Percentiles rank a stretch among this genome's conserved stretches.
Conservation (phyloP, 2,113 vertebrate species). For the Neodontobutis hainanensis region DNA sequence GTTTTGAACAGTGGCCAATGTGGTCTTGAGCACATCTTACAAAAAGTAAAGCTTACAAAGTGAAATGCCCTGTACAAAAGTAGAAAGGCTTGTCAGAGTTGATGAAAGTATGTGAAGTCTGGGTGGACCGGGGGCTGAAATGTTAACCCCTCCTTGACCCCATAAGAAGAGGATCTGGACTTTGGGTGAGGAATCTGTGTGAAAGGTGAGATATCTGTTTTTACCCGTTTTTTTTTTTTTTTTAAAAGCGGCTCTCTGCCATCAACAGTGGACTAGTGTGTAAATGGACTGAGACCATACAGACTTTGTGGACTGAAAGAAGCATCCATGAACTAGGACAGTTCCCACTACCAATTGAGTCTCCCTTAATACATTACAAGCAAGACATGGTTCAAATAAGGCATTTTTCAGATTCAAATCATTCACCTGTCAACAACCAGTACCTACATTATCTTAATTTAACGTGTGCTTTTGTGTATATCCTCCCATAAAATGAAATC, state of each 20-base stretch:
- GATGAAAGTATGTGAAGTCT: conserved; percentile 61
- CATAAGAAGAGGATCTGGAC: conserved; percentile 74
- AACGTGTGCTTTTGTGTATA: too few species aligned
- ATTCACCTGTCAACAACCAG: too few species aligned
- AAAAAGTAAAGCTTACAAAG: neutral
- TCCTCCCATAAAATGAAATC: too few species aligned
- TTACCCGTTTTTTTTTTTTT: conserved; percentile 32
- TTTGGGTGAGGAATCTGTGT: conserved; percentile 78
- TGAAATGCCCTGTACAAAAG: conserved; percentile 11
- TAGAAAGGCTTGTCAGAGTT: conserved; percentile 25
- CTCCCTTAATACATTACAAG: neutral
- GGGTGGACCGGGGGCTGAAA: conserved; percentile 53
- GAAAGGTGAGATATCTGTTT: conserved; percentile 73
- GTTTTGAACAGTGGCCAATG: neutral
- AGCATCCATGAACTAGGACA: neutral
- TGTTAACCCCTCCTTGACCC: conserved; percentile 77
- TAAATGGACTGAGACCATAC: conserved; percentile 39
- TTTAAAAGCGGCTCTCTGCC: conserved; percentile 41
- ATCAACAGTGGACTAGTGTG: neutral
- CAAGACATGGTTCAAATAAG: too few species aligned
- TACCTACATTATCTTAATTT: too few species aligned
- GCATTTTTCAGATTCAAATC: too few species aligned
- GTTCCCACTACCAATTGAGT: conserved; percentile 27
- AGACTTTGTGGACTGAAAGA: conserved; percentile 24
- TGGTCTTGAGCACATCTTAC: neutral